phyloP scores from a whole-genome alignment of 1,140 invertebrate genomes.

The Stegodyphus mimosarum region DNA sequence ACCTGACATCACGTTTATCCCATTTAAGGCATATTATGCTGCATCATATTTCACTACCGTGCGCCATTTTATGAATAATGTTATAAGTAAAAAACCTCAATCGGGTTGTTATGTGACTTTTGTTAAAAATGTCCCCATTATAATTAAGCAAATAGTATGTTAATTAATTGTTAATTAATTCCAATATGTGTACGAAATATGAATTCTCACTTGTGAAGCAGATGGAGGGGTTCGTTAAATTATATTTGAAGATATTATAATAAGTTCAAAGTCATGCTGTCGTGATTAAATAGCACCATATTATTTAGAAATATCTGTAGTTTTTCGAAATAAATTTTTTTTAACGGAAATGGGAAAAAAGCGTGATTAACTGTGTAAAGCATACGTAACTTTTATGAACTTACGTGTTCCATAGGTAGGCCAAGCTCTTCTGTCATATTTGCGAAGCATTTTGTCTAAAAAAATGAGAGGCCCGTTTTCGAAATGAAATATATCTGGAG shows the following conservation, averaged over 20 bases:
- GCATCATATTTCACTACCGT: too few species aligned
- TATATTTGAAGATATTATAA: not conserved
- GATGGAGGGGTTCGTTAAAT: not conserved
- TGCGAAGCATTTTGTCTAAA: constrained; percentile 56
- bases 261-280: not conserved
- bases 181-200: too few species aligned
- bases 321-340: not conserved
- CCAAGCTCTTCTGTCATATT: constrained; percentile 62
- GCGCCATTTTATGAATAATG: too few species aligned
- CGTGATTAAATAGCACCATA: not conserved
- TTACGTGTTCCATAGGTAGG: constrained; percentile 62
- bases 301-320: not conserved
- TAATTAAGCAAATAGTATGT: too few species aligned
- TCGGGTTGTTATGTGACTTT: too few species aligned
- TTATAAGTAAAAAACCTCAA: too few species aligned
- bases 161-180: too few species aligned
- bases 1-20: too few species aligned
- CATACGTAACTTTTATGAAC: not conserved
- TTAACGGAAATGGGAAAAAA: not conserved
- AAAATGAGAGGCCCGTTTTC: constrained; percentile 39
- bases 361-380: not conserved
- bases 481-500: not conserved
- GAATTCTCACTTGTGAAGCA: too few species aligned
- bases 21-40: too few species aligned
- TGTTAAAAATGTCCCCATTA: too few species aligned